Percentiles rank a stretch among this genome's conserved stretches.
phyloP scores from a whole-genome alignment of 2,888 invertebrate species.

The Lithophane ornitopus region DNA sequence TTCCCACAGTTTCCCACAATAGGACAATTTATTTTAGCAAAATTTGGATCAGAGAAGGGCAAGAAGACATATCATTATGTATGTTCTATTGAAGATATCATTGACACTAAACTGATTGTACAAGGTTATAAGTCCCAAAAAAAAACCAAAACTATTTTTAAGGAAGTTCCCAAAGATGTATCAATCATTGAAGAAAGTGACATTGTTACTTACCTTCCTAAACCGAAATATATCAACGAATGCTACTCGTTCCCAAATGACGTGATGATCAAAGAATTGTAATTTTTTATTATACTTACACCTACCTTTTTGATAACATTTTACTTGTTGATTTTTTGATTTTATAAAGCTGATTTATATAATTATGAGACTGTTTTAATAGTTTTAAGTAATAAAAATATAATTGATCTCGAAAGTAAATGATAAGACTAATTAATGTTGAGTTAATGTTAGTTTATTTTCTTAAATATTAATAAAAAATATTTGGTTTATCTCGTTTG shows the following conservation, averaged over 20 bases:
- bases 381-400: neutral
- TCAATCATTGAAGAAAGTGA: slow-evolving; percentile 24
- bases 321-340: slow-evolving; percentile 2
- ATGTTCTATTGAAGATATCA: slow-evolving; percentile 31
- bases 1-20: slow-evolving; percentile 27
- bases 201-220: slow-evolving; percentile 31
- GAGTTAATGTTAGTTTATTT: too few relatives aligned
- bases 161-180: slow-evolving; percentile 32
- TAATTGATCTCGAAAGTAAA: too few relatives aligned
- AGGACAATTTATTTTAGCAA: slow-evolving; percentile 42
- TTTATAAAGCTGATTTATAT: slow-evolving; percentile 8
- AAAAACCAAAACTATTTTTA: slow-evolving; percentile 34
- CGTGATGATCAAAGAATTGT: slow-evolving; percentile 29
- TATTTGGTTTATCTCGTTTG: too few relatives aligned
- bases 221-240: slow-evolving; percentile 24
- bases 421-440: too few relatives aligned
- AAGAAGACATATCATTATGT: slow-evolving; percentile 42
- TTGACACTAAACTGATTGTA: slow-evolving; percentile 30
- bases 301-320: slow-evolving; percentile 13
- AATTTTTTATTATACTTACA: slow-evolving; percentile 6
- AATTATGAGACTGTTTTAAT: neutral
- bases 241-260: slow-evolving; percentile 29
- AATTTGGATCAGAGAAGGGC: slow-evolving; percentile 31
- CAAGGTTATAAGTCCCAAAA: slow-evolving; percentile 31
- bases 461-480: too few relatives aligned